These are phyloP conservation scores for Aphyosemion australe DNA, from an alignment of 2,113 vertebrate species.

Conservation along the genomic window DNA sequence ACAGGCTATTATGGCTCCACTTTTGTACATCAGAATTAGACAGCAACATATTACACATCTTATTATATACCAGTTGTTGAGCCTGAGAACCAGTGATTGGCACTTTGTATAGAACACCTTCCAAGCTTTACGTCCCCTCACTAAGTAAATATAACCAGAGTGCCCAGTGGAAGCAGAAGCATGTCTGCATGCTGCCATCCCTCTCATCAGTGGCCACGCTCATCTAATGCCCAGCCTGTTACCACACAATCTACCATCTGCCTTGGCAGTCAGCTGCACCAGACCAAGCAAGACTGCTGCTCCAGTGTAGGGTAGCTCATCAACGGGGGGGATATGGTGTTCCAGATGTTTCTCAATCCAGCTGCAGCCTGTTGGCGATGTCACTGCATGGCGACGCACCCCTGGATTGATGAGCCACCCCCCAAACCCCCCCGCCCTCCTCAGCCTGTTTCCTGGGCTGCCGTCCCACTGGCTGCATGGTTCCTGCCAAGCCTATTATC, in stretches of 20 bases:
- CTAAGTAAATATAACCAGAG: constrained; percentile 64
- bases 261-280: constrained; percentile 51
- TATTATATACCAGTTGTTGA: background rate
- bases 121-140: constrained; percentile 35
- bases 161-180: constrained; percentile 47
- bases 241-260: constrained; percentile 67
- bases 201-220: constrained; percentile 54
- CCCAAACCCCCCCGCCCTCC: background rate
- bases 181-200: constrained; percentile 48
- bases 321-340: background rate
- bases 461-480: constrained; percentile 49
- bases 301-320: constrained; percentile 25
- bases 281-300: constrained; percentile 51
- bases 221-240: constrained; percentile 41
- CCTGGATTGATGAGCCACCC: constrained; percentile 58
- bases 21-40: too few relatives aligned
- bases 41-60: too few relatives aligned
- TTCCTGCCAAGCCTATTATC: constrained; percentile 66
- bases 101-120: constrained; percentile 12
- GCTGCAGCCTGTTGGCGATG: constrained; percentile 69
- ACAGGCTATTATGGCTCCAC: too few relatives aligned
- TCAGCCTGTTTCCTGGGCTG: constrained; percentile 48
- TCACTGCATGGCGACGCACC: constrained; percentile 39
- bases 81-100: background rate
- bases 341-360: constrained; percentile 64